Evolutionary conservation across 2,888 invertebrate species (phyloP), one percentile per base, ranked within the genome.

Genomic region (Dendrolimus houi): DNA sequence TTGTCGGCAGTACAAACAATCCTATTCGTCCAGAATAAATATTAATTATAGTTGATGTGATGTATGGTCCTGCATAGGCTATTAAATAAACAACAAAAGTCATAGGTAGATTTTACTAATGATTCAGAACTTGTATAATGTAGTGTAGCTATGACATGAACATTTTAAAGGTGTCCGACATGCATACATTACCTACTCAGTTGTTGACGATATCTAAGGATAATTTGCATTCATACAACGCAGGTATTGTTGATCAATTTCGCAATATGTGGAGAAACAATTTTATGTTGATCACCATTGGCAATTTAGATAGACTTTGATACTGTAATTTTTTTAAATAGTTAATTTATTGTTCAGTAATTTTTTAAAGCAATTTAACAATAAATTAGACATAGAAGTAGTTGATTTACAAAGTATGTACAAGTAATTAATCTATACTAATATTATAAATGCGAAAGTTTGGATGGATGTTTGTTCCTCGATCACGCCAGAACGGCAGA

Each of bases 151-250:
- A 56, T 29, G 53, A 47, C 14, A 47, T 58, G 52, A 57, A 59
- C 64, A 65, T 68, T 70, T 69, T 70, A 65, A 64, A 66, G 69
- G 70, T 72, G 70, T 71, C 64, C 65, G 57, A 64, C 63, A 64
- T 59, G 65, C 72, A 29, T 29, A 29, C 29, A 29, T 29, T 29
- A 29, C 6, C 29, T 67, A 67, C 65, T 74, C 70, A 74, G 60
- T 66, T 68, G 63, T 67, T 64, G 60, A 56, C 67, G 47, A 47
- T 12, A 9, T 47, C 47, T 47, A 47, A 47, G 47, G 12, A 47
- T 47, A 74, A 79, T 81, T 83, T 77, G 74, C 71, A 83, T 82
- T 73, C 77, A 75, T 81, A 75, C 72, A 29, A 29, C 6, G 29
- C 70, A 61, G 65, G 67, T 72, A 75, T 78, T 80, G 77, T 81